These are phyloP conservation scores for Lasioglossum figueresi DNA, from an alignment of 2,888 invertebrate genomes.

Conservation along the genomic window DNA sequence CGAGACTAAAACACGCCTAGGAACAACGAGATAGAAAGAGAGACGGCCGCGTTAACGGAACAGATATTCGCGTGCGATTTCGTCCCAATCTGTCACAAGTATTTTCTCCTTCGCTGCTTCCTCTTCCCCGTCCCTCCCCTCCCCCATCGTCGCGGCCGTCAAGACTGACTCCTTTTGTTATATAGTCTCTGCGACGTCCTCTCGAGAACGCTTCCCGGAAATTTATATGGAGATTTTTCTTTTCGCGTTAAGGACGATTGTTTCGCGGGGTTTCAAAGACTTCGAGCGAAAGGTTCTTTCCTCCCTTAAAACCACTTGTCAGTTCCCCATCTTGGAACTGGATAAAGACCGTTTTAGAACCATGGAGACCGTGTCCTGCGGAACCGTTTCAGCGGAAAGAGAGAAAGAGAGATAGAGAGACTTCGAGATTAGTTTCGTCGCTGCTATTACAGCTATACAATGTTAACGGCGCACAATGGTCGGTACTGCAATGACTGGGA, in stretches of 20 bases:
- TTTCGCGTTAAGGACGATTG: constrained; percentile 1
- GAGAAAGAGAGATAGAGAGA: no score
- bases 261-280: constrained; percentile 9
- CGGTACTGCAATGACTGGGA: no score
- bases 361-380: not conserved
- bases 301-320: constrained; percentile 7
- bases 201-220: constrained; percentile 17
- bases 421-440: not conserved
- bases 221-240: constrained; percentile 25
- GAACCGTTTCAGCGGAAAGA: not conserved
- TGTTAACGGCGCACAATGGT: not conserved
- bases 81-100: constrained; percentile 42
- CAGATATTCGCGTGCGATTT: constrained; percentile 41
- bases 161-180: constrained; percentile 5
- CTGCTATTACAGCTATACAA: not conserved
- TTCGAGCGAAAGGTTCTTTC: not conserved
- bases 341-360: not conserved
- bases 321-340: not conserved
- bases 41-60: constrained; percentile 17
- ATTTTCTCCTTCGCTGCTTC: constrained; percentile 14
- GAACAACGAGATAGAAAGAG: not conserved
- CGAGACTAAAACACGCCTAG: not conserved
- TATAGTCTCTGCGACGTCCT: constrained; percentile 12
- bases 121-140: not conserved
- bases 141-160: no score